Evolutionary conservation across 1,140 invertebrate genomes (phyloP).

Genomic region (Trissolcus basalis): DNA sequence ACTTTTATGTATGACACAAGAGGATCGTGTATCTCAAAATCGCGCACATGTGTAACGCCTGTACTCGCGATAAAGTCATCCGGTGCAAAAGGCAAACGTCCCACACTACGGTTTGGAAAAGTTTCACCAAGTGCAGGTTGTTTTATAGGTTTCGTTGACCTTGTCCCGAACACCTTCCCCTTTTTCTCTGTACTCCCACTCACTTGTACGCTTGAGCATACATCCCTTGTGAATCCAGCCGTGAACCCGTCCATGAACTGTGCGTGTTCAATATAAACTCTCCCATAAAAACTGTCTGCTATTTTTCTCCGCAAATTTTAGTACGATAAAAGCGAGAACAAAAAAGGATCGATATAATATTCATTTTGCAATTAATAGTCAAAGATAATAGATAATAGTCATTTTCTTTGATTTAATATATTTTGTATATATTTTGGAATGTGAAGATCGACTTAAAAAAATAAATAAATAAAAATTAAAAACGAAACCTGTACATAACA

Average conservation of each 20-base stretch:
- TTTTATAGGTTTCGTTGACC: conserved; percentile 59
- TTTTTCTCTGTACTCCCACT: conserved; percentile 55
- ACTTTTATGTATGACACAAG: conserved; percentile 30
- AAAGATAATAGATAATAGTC: too few relatives aligned
- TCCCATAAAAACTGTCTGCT: conserved; percentile 40
- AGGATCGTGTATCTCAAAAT: conserved; percentile 11
- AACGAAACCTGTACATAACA: too few relatives aligned
- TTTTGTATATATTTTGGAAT: too few relatives aligned
- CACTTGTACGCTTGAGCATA: conserved; percentile 51
- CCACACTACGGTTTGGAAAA: conserved; percentile 50
- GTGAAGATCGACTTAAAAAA: too few relatives aligned
- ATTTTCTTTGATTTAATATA: too few relatives aligned
- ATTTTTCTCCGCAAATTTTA: conserved; percentile 14
- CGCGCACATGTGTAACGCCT: conserved; percentile 48
- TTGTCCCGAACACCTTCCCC: conserved; percentile 57
- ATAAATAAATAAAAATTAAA: too few relatives aligned
- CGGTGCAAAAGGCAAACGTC: conserved; percentile 47
- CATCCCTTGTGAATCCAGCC: conserved; percentile 60
- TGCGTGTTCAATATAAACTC: conserved; percentile 53
- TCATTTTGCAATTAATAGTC: too few relatives aligned
- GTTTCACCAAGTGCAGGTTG: conserved; percentile 52
- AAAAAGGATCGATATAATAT: too few relatives aligned
- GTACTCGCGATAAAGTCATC: conserved; percentile 47
- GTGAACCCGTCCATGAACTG: conserved; percentile 61
- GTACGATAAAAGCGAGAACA: neutral